Evolutionary conservation across 2,113 vertebrate genomes (phyloP).

Genomic region (Pteronura brasiliensis): DNA sequence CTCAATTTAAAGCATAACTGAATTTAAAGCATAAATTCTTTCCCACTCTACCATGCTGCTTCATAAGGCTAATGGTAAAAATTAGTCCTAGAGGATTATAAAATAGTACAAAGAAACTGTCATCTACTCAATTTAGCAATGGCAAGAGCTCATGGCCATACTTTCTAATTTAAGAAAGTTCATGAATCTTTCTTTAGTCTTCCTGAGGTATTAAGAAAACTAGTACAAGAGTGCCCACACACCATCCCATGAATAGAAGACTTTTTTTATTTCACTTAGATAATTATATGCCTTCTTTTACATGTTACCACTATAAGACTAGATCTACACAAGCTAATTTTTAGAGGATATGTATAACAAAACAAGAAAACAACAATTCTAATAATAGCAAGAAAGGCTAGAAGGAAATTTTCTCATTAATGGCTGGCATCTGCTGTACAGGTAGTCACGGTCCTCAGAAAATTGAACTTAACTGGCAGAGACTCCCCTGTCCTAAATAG

Average conservation of each 20-base stretch:
- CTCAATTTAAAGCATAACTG: constrained; percentile 21
- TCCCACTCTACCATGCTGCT: constrained; percentile 42
- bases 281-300: constrained; percentile 15
- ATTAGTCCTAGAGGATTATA: constrained; percentile 46
- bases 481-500: neutral
- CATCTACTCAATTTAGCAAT: constrained; percentile 68
- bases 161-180: constrained; percentile 63
- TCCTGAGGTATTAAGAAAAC: constrained; percentile 51
- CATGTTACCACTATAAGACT: neutral
- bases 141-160: constrained; percentile 38
- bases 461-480: neutral
- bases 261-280: neutral
- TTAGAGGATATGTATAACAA: neutral
- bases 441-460: neutral
- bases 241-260: constrained; percentile 15
- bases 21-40: constrained; percentile 48
- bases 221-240: neutral
- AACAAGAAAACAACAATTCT: constrained; percentile 1
- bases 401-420: neutral
- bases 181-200: constrained; percentile 54
- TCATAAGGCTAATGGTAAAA: constrained; percentile 49
- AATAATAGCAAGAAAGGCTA: constrained; percentile 30
- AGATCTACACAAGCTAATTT: constrained; percentile 1
- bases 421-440: neutral
- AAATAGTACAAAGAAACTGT: constrained; percentile 63